Evolutionary conservation across 2,113 vertebrate species (phyloP).

Genomic region (Fukomys damarensis): DNA sequence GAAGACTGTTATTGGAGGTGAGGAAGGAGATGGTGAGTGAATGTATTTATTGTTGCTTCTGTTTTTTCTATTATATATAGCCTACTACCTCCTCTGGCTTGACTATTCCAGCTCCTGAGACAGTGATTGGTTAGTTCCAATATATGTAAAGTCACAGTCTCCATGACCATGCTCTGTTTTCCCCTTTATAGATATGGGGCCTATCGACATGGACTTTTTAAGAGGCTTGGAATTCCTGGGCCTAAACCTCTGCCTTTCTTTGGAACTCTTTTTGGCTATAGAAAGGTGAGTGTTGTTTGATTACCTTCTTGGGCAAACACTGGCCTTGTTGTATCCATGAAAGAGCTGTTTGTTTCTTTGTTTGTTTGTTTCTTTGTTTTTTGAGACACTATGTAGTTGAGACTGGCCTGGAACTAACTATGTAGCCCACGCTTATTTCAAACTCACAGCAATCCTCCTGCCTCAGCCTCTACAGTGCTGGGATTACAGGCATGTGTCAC

Average conservation of each 20-base stretch:
- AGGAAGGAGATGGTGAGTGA: background rate
- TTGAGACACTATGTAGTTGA: too few species aligned
- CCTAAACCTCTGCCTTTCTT: conserved; percentile 89
- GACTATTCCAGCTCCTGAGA: background rate
- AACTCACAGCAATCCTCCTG: too few species aligned
- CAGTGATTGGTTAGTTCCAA: background rate
- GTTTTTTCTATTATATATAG: background rate
- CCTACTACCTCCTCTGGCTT: background rate
- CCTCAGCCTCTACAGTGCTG: too few species aligned
- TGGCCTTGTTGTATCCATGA: background rate
- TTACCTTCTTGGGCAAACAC: background rate
- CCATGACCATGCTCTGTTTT: background rate
- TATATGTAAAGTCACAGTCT: too few species aligned
- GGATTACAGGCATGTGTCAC: too few species aligned
- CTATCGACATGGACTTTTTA: conserved; percentile 87
- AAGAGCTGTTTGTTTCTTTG: too few species aligned
- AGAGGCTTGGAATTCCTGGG: conserved; percentile 88
- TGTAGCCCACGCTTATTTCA: too few species aligned
- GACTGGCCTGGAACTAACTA: too few species aligned
- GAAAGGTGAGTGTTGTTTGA: conserved; percentile 77
- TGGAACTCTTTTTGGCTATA: conserved; percentile 84
- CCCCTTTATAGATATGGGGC: conserved; percentile 88
- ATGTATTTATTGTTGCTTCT: background rate
- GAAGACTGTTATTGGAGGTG: background rate
- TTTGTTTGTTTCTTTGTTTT: too few species aligned